Percentiles rank a stretch among this genome's conserved stretches.
phyloP scores from a whole-genome alignment of 2,797 vertebrate genomes.

The Oreortyx pictus region DNA sequence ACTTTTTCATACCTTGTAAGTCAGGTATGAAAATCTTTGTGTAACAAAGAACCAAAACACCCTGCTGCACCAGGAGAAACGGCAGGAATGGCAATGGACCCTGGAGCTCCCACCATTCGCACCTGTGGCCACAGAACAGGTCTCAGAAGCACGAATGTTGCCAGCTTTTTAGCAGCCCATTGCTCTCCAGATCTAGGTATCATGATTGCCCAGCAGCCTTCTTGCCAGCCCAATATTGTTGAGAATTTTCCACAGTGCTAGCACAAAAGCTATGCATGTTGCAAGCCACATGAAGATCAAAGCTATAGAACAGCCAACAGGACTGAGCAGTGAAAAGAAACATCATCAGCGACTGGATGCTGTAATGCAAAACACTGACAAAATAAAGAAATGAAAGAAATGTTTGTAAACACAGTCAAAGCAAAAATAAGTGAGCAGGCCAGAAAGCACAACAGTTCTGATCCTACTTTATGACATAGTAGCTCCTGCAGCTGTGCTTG shows the following conservation, averaged over 20 bases:
- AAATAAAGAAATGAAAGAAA: neutral
- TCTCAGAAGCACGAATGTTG: neutral
- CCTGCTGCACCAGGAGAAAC: neutral
- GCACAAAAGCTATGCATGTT: neutral
- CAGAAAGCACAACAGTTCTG: neutral
- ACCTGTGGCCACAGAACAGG: neutral
- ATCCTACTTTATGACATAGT: fast-evolving
- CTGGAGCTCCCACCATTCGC: neutral
- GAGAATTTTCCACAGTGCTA: neutral
- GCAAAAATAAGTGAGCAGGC: neutral
- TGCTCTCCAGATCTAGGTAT: neutral
- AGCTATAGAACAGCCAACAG: neutral
- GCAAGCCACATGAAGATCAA: neutral
- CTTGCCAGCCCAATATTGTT: fast-evolving
- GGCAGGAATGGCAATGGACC: neutral
- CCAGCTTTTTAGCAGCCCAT: neutral
- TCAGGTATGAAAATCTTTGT: neutral
- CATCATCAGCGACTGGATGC: neutral
- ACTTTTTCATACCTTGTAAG: neutral
- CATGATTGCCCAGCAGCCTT: neutral
- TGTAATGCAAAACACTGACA: neutral
- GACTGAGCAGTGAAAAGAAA: neutral
- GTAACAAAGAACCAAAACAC: neutral
- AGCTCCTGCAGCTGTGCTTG: neutral
- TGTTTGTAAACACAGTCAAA: neutral